phyloP scores from a whole-genome alignment of 2,113 vertebrate species.

The Guaruba guarouba region DNA sequence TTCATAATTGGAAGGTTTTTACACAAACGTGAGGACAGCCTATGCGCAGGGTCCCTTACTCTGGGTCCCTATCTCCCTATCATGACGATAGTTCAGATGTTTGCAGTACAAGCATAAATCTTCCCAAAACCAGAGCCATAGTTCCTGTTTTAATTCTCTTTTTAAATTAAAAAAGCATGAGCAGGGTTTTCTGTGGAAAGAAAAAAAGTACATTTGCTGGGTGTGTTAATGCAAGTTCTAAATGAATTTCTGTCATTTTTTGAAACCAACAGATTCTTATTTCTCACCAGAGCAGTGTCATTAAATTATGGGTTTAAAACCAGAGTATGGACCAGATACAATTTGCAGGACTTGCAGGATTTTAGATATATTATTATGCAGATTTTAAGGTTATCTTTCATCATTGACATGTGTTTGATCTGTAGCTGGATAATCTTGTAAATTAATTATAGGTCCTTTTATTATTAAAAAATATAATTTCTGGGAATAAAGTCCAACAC shows the following conservation, averaged over 20 bases:
- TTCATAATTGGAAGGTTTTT: not conserved
- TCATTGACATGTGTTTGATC: not conserved
- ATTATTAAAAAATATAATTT: not conserved
- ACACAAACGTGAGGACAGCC: not conserved
- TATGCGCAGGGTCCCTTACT: rapidly evolving
- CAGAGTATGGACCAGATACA: not conserved
- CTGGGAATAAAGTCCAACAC: not conserved
- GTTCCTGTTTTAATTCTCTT: not conserved
- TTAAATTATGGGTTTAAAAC: not conserved
- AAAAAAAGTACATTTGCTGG: not conserved
- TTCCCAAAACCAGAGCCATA: not conserved
- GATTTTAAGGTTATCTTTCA: not conserved
- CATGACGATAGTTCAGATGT: not conserved
- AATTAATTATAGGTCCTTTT: not conserved
- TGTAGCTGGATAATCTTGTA: not conserved
- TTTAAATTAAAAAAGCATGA: not conserved
- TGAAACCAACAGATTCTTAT: not conserved
- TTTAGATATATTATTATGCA: not conserved
- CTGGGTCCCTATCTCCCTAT: not conserved
- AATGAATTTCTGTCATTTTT: not conserved
- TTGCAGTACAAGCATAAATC: not conserved
- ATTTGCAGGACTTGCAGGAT: not conserved
- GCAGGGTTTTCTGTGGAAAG: not conserved
- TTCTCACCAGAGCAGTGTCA: not conserved
- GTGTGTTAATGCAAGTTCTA: not conserved